Evolutionary conservation across 1,140 invertebrate genomes (phyloP).

Genomic region (Antheraea mylitta): DNA sequence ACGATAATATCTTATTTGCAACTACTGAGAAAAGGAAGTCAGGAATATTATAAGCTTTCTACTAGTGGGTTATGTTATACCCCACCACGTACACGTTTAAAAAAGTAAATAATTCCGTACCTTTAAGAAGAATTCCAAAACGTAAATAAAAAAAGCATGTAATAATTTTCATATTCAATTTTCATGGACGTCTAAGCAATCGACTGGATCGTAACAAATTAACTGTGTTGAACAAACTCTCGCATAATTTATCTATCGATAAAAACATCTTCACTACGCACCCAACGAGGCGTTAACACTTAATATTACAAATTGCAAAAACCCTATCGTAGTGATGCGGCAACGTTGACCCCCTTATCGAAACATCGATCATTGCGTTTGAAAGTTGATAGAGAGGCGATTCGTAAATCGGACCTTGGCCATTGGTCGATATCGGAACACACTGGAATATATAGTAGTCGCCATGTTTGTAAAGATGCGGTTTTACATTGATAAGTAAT

Average conservation of each 20-base stretch:
- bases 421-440: slow-evolving; percentile 10
- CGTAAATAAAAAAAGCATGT: neutral
- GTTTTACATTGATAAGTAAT: neutral
- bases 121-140: neutral
- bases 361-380: slow-evolving; percentile 25
- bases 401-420: slow-evolving; percentile 32
- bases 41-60: no score
- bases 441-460: neutral
- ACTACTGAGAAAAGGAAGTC: no score
- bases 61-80: no score
- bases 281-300: slow-evolving; percentile 1
- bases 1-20: no score
- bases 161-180: neutral
- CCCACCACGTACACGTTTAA: no score
- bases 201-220: neutral
- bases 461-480: slow-evolving; percentile 4
- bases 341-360: neutral
- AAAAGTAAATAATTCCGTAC: neutral
- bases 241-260: slow-evolving; percentile 3
- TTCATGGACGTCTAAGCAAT: neutral
- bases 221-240: neutral
- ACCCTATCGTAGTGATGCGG: neutral
- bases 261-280: neutral
- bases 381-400: slow-evolving; percentile 29
- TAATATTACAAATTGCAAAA: slow-evolving; percentile 4